Evolutionary conservation across 2,113 vertebrate species (phyloP).

Genomic region (Dasyprocta punctata): DNA sequence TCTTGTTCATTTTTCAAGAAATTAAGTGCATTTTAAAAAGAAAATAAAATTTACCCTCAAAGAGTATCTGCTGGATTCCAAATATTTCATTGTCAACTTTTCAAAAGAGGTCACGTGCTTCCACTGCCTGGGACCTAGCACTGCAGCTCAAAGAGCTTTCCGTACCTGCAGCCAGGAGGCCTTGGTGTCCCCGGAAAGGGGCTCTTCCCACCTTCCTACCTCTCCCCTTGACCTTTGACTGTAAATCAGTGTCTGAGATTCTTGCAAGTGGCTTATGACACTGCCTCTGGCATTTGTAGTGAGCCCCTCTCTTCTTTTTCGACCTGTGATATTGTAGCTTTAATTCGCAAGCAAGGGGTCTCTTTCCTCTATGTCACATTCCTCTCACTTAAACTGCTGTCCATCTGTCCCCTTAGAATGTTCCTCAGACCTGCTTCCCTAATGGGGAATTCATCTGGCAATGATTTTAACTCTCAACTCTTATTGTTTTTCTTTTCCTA

Average conservation of each 20-base stretch:
- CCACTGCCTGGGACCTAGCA: rapidly evolving
- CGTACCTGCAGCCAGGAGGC: rapidly evolving
- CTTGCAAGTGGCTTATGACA: neutral
- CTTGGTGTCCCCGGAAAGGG: too few relatives aligned
- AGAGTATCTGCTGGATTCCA: neutral
- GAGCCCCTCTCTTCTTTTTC: neutral
- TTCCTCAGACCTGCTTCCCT: neutral
- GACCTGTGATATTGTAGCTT: neutral
- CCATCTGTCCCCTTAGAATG: neutral
- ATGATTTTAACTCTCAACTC: too few relatives aligned
- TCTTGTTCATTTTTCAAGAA: neutral
- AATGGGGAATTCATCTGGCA: too few relatives aligned
- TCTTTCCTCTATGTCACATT: neutral
- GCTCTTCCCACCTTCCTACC: neutral
- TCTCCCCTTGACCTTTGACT: neutral
- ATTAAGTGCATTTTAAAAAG: neutral
- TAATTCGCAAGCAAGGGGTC: neutral
- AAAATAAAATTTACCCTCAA: neutral
- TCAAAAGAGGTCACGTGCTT: neutral
- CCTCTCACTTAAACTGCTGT: neutral
- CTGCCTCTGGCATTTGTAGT: neutral
- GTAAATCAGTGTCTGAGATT: neutral
- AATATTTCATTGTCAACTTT: neutral
- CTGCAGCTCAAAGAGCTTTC: too few relatives aligned
- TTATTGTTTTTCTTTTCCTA: too few relatives aligned